Evolutionary conservation across 2,888 invertebrate species (phyloP).

Genomic region (Caenorhabditis sp.): DNA sequence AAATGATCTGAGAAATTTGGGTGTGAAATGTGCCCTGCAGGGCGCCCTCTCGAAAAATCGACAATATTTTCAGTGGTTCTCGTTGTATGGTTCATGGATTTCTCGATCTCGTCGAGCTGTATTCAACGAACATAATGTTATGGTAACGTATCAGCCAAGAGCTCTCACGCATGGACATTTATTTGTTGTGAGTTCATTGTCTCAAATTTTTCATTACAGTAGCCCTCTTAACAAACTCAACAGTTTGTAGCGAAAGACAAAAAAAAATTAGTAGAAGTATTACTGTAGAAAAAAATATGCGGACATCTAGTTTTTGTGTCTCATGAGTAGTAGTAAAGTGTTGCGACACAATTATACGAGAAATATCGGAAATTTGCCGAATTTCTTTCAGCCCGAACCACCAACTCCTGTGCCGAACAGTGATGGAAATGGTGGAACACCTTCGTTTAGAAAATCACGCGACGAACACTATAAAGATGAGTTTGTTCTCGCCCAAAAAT

Average conservation of each 20-base stretch:
- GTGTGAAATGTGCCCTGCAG: no score
- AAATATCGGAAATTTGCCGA: no score
- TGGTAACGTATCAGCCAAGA: conserved; percentile 55
- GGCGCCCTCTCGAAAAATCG: no score
- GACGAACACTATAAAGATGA: conserved; percentile 31
- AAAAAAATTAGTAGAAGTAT: no score
- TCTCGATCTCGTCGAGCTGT: conserved; percentile 52
- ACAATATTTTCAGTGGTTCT: conserved; percentile 52
- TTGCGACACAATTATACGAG: no score
- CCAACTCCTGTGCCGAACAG: conserved; percentile 37
- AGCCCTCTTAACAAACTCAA: no score
- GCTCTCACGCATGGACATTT: conserved; percentile 52
- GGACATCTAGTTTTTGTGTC: no score
- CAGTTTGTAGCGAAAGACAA: no score
- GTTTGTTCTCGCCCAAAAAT: conserved; percentile 9
- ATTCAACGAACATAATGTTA: conserved; percentile 57
- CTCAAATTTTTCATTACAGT: background rate
- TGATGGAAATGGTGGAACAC: conserved; percentile 5
- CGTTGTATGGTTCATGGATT: conserved; percentile 43
- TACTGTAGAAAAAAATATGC: no score
- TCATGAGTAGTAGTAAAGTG: no score
- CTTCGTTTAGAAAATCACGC: conserved; percentile 13
- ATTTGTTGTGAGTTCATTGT: conserved; percentile 31
- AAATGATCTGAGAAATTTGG: no score
- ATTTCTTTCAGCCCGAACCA: conserved; percentile 44